Evolutionary conservation across 2,888 invertebrate species (phyloP), one percentile per base, ranked within the genome.

Genomic region (Thymelicus lineola): DNA sequence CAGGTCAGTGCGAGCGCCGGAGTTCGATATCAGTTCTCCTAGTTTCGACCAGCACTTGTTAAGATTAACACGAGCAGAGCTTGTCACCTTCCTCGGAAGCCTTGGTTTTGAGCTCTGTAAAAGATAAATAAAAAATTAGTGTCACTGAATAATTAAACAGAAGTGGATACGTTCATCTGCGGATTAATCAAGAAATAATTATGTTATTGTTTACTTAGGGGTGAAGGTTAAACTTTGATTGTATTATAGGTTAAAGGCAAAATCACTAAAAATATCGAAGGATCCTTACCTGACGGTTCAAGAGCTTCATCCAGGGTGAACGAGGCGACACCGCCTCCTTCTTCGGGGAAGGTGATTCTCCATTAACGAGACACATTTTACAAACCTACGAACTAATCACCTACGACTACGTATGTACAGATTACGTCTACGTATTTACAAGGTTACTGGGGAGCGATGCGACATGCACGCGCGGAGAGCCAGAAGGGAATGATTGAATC

Each of bases 31-130:
- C 75, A 95, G 85, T 73, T 94, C 94, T 78, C 95, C 95, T 75
- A 96, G 94, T 82, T 94, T 94, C 75, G 94, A 93, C 95, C 95
- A 96, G 85, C 95, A 95, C 84, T 94, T 93, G 87, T 96, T 96
- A 75, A 96, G 90, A 84, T 96, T 95, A 82, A 96, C 94, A 76
- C 94, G 94, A 78, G 95, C 92, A 45, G 95, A 94, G 76, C 89
- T 87, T 60, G 94, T 89, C 80, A 95, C 91, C 78, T 93, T 94
- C 73, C 95, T 89, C 14, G 95, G 94, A 71, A 95, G 90, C 79
- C 92, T 91, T 53, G 95, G 95, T 78, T 94, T 95, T 73, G 91
- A 86, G 80, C 90, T 91, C 95, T 95, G 92, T 74, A 82, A 94
- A 87, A 73, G 83, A 86, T 57, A 77, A 77, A 82, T 80, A 77